Base-by-base conservation (phyloP, 2,113 vertebrate genomes). In the Rallus limicola region DNA sequence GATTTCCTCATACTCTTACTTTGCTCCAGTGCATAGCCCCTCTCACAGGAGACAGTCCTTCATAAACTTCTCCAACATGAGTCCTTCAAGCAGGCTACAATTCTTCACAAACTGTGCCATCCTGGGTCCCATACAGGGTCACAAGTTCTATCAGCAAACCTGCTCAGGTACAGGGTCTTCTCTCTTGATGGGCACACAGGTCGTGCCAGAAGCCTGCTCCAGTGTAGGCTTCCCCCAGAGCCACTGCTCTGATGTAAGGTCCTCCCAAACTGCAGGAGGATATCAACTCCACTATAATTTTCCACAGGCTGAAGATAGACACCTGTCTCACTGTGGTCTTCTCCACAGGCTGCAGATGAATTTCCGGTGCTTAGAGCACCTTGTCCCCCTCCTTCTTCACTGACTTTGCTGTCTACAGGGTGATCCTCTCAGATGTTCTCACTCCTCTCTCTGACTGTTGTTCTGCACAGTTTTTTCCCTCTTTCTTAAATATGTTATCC, bases 301-400 rank as follows among this genome's bases (percentile, higher is more conserved):
- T 48, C 48, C 20, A 48, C 21, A 23, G 48, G 48, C 48, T 48
- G 20, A 48, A 48, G 48, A 48, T 10, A 23, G 48, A 48, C 10
- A 23, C 20, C 11, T 23, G 21, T 10, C 48, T 48, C 48, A 48
- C 21, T 48, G 21, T 48, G 20, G 20, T 48, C 48, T 48, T 48
- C 48, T 48, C 48, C 21, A 3, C 1, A 3, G 26, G 31, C 40
- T 84, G 13, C 31, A 25, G 29, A n/a, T 38, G 18, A n/a, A 33
- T 33, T 15, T 13, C 48, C 52, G 24, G 34, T 0, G 1, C 34
- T 7, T 16, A 28, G 4, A 40, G 10, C 76, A 53, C 6, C 10
- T 53, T 10, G 12, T 63, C 5, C 5, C 8, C 20, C 1, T 50
- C 46, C 34, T 52, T 18, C 52, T 55, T 20, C 34, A 40, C 16